phyloP scores from a whole-genome alignment of 1,140 invertebrate species.

The Orchestia grillus region DNA sequence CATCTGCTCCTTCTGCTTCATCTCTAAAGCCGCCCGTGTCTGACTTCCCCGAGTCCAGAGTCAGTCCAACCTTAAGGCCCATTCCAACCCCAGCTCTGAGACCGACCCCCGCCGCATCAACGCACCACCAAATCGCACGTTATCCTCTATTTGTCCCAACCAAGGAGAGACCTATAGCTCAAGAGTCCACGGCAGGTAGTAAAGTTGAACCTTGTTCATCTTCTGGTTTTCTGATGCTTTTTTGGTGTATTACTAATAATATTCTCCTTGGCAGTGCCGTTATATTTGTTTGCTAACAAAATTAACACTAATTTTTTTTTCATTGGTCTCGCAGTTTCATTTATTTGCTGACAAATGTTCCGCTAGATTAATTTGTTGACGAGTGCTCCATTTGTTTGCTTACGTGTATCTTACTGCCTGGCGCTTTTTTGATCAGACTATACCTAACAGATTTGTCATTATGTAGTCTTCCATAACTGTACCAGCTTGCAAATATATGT shows the following conservation, averaged over 20 bases:
- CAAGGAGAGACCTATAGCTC: neutral
- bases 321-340: neutral
- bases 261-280: neutral
- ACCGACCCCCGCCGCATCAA: neutral
- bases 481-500: neutral
- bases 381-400: neutral
- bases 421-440: neutral
- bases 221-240: neutral
- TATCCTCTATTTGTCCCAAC: constrained; percentile 18
- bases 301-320: neutral
- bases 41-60: neutral
- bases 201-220: neutral
- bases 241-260: constrained; percentile 5
- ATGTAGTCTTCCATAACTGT: neutral
- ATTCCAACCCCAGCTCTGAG: constrained; percentile 23
- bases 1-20: neutral
- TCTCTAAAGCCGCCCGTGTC: neutral
- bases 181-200: neutral
- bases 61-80: neutral
- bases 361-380: neutral
- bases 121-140: neutral
- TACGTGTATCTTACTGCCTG: neutral
- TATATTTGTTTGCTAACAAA: neutral
- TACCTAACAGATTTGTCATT: neutral
- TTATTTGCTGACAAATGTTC: neutral